Base-by-base conservation (phyloP, 1,140 invertebrate genomes). In the Leptinotarsa lineolata region DNA sequence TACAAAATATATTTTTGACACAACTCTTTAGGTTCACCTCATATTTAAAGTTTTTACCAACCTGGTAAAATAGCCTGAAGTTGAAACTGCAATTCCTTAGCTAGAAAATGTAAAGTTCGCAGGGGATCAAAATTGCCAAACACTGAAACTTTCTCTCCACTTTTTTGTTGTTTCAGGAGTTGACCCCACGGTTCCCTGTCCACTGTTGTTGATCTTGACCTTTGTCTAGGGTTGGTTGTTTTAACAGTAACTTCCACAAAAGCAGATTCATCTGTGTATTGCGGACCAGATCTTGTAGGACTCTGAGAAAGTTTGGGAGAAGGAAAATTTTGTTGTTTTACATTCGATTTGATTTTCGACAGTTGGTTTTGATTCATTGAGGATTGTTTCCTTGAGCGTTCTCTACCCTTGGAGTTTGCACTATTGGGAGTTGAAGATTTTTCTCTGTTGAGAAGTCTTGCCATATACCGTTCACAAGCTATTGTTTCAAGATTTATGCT, bases 121-220 rank as follows among this genome's bases (percentile, higher is more conserved):
- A 84, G 75, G 3, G 83, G 83, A 73, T 84, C 82, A 74, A 81
- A 83, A 63, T 76, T 81, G 24, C 76, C 78, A 72, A 84, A 84
- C 8, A 74, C 70, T n/a, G 78, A 78, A n/a, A 79, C 63, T 59
- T 79, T 79, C 48, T 81, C 79, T 16, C 72, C 75, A 58, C 78
- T 77, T 46, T 72, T 75, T 24, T 79, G 75, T 44, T 75, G 71
- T 22, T 76, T 77, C 24, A 84, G 72, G 16, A 83, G 67, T 67
- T 79, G 78, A 4, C 76, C 80, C 83, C 83, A 84, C 0, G 83
- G 74, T 68, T 81, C 79, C 11, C 78, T 22, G 13, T 77, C 74
- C 46, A 72, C 73, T 24, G 72, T 75, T 24, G 73, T 74, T 12
- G 73, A 74, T 60, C 70, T 78, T 8, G 74, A 75, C 48, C 77